Evolutionary conservation across 2,113 vertebrate species (phyloP).

Genomic region (Psophia crepitans): DNA sequence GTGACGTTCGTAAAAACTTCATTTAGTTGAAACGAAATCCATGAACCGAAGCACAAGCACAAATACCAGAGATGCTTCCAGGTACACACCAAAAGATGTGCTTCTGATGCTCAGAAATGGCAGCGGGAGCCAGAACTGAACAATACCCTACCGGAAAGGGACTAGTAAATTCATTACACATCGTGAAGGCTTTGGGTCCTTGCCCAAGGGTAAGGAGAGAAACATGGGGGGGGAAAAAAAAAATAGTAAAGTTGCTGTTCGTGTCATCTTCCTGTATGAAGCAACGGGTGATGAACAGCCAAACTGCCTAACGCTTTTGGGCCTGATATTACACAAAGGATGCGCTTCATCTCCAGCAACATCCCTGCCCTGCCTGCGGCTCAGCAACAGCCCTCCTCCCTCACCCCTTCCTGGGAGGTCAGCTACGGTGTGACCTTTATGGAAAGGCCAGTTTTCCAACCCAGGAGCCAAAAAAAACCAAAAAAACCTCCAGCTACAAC

Average conservation of each 20-base stretch:
- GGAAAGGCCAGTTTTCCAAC: background rate
- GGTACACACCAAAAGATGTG: background rate
- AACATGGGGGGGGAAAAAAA: background rate
- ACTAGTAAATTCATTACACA: background rate
- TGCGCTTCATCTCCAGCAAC: background rate
- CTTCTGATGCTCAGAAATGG: background rate
- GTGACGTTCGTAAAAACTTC: rapidly evolving
- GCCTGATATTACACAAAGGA: background rate
- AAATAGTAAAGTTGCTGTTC: background rate
- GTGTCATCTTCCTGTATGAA: background rate
- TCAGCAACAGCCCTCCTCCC: background rate
- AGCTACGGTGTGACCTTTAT: background rate
- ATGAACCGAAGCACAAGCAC: rapidly evolving
- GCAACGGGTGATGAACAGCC: background rate
- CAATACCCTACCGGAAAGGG: background rate
- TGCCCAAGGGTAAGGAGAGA: background rate
- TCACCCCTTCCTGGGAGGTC: background rate
- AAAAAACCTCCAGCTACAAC: background rate
- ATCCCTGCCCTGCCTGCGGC: background rate
- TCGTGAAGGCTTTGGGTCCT: background rate
- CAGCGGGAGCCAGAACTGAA: background rate
- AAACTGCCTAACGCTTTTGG: background rate
- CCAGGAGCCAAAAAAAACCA: background rate
- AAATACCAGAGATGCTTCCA: background rate
- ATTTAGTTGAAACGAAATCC: background rate